Evolutionary conservation across 2,113 vertebrate genomes (phyloP).

Genomic region (Bolborhynchus lineola): DNA sequence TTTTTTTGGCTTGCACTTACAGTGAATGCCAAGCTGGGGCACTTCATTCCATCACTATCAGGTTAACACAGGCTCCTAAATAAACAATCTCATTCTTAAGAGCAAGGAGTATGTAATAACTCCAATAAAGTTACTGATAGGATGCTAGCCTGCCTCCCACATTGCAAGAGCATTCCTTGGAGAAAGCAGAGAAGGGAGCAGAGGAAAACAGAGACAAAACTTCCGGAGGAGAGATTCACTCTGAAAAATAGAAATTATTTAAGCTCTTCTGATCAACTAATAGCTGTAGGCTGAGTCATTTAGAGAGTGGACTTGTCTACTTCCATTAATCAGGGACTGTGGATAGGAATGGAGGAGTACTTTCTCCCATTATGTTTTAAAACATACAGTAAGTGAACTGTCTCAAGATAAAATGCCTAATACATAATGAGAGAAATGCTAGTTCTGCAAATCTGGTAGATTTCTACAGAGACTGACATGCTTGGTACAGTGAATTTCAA

Average conservation of each 20-base stretch:
- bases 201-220: not conserved
- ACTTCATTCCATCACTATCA: slow-evolving; percentile 47
- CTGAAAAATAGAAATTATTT: slow-evolving; percentile 22
- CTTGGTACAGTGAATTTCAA: not conserved
- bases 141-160: slow-evolving; percentile 14
- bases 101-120: slow-evolving; percentile 8
- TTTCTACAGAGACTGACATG: not conserved
- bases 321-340: not conserved
- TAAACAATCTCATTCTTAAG: slow-evolving; percentile 49
- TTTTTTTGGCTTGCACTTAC: not conserved
- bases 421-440: not conserved
- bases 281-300: not conserved
- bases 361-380: not conserved
- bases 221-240: not conserved
- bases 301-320: not conserved
- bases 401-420: not conserved
- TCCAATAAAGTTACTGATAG: slow-evolving; percentile 11
- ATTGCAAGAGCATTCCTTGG: not conserved
- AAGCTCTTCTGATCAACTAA: slow-evolving; percentile 20
- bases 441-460: not conserved
- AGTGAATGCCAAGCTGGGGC: not conserved
- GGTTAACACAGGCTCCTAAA: slow-evolving; percentile 22
- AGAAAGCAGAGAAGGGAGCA: slow-evolving; percentile 14
- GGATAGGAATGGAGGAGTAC: not conserved
- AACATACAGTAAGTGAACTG: not conserved